Evolutionary conservation across 2,888 invertebrate species (phyloP), one percentile per base, ranked within the genome.

Genomic region (Ectemnius continuus): DNA sequence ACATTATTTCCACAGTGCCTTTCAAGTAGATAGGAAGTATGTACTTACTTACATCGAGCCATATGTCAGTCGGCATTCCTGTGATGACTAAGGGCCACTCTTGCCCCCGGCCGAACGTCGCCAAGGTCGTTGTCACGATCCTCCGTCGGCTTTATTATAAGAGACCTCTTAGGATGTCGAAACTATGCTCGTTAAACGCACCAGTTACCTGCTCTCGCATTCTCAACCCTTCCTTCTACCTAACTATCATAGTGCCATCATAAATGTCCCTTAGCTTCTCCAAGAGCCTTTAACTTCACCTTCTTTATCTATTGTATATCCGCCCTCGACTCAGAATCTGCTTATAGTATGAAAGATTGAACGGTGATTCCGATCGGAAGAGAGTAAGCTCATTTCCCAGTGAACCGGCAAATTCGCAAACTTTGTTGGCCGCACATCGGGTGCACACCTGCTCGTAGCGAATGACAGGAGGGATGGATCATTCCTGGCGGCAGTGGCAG

Each of bases 41-140:
- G 23, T 23, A 23, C 23, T 23, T 23, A 23, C 23, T 23, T 23
- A 75, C 66, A 69, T 77, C 73, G 75, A 57, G 47, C 46, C 65
- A 76, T 48, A 72, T 72, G 77, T 83, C 70, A 66, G 74, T 70
- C 78, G 79, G 77, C 85, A 86, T 86, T 87, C 85, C 84, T 81
- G 59, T 75, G 86, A 86, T 86, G 87, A 87, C 86, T 87, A 86
- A 86, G 84, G 82, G 73, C 80, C 80, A 67, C 75, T 67, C 75
- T 75, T 11, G 1, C 36, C 65, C 61, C 64, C 61, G 63, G 67
- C 13, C 60, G 67, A 63, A 69, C 72, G 78, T 83, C 80, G 81
- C 76, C 85, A 85, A 86, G 84, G 82, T 81, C 81, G 84, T 82
- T 79, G 80, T 82, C 75, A 74, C 76, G 82, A 80, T 80, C 79